These are phyloP conservation scores for Atopsyche davidsoni DNA, from an alignment of 1,140 invertebrate genomes.

Conservation along the genomic window DNA sequence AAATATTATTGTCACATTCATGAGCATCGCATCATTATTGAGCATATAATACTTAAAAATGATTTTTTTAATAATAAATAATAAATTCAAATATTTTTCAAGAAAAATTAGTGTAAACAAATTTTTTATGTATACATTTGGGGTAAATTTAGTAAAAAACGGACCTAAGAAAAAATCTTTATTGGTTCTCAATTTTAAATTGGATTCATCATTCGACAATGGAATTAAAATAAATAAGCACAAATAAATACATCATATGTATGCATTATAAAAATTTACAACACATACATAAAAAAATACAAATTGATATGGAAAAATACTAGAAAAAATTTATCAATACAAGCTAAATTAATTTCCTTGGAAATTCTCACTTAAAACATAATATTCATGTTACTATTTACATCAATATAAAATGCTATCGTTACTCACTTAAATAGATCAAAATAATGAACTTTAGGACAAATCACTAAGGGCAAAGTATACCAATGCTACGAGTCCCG, in stretches of 20 bases:
- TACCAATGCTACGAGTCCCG: too few species aligned
- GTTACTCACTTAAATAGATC: constrained; percentile 1
- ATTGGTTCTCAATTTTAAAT: constrained; percentile 29
- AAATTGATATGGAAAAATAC: constrained; percentile 30
- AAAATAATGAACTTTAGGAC: too few species aligned
- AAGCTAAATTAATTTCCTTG: constrained; percentile 22
- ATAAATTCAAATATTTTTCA: too few species aligned
- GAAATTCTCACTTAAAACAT: constrained; percentile 5
- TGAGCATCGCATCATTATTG: too few species aligned
- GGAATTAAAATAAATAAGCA: constrained; percentile 22
- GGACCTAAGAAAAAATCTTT: constrained; percentile 24
- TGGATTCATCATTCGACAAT: constrained; percentile 20
- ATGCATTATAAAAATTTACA: constrained; percentile 12
- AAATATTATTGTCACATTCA: too few species aligned
- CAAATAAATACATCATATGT: constrained; percentile 22
- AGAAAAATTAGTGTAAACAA: too few species aligned
- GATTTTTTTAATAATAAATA: too few species aligned
- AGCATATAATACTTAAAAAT: too few species aligned
- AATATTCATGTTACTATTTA: constrained; percentile 5
- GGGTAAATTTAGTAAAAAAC: not conserved
- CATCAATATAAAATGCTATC: constrained; percentile 12
- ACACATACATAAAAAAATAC: constrained; percentile 10
- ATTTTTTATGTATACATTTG: too few species aligned
- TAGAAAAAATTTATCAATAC: constrained; percentile 28
- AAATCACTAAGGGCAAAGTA: too few species aligned